These are phyloP conservation scores for Calameuta idolon DNA, from an alignment of 2,888 invertebrate species.

Conservation along the genomic window DNA sequence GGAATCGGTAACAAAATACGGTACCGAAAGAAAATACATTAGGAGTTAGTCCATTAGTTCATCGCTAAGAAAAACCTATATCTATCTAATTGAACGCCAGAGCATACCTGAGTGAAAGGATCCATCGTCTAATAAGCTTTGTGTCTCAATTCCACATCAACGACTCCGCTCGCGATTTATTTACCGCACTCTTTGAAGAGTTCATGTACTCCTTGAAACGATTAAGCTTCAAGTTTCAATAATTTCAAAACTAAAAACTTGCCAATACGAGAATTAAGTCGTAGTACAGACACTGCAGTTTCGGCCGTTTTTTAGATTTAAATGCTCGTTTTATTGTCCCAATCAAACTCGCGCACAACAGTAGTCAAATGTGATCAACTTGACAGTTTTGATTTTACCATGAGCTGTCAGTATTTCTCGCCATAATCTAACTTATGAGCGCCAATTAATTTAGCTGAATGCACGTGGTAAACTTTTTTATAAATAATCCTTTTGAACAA, in stretches of 20 bases:
- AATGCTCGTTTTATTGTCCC: constrained; percentile 48
- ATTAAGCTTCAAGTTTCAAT: not conserved
- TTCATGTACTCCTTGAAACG: not conserved
- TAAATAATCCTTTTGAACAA: not conserved
- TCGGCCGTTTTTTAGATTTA: constrained; percentile 55
- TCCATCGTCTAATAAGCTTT: constrained; percentile 68
- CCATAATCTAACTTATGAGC: not conserved
- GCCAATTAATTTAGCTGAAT: not conserved
- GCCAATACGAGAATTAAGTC: not conserved
- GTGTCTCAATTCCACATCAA: not conserved
- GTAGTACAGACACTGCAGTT: constrained; percentile 10
- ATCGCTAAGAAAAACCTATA: not conserved
- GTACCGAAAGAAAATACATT: not conserved
- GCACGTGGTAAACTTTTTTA: not conserved
- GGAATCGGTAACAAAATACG: not conserved
- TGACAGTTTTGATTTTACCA: not conserved
- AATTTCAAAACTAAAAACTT: not conserved
- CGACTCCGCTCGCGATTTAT: not conserved
- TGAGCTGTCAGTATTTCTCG: not conserved
- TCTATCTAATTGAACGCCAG: not conserved
- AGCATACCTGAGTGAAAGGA: constrained; percentile 76
- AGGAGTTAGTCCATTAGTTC: not conserved
- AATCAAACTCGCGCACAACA: constrained; percentile 11
- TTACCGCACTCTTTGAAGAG: not conserved
- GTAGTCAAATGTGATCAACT: not conserved